These are phyloP conservation scores for Trachythela sp. DNA, from an alignment of 64 coral and sea anemone species.

Conservation along the genomic window DNA sequence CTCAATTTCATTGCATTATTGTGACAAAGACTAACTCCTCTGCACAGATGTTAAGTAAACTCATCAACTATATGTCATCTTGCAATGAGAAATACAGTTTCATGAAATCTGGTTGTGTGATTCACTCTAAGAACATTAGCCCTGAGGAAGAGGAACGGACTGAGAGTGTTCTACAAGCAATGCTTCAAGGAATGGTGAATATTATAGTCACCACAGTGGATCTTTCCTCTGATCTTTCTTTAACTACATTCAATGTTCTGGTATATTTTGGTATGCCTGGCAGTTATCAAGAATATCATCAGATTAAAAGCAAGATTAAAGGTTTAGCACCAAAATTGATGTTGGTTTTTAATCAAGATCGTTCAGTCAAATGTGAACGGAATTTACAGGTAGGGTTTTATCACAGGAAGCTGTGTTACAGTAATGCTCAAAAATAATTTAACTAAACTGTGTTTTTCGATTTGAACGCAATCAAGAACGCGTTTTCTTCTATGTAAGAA, in stretches of 20 bases:
- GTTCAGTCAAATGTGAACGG: background rate
- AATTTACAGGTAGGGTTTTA: background rate
- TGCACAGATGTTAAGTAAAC: background rate
- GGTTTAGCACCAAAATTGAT: background rate
- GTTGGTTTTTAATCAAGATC: background rate
- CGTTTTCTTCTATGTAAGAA: too few species aligned
- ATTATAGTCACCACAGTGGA: background rate
- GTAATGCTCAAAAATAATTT: too few species aligned
- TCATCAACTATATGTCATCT: background rate
- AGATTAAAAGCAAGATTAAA: background rate
- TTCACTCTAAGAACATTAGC: background rate
- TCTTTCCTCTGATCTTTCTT: background rate
- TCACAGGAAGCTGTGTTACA: too few species aligned
- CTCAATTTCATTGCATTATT: constrained; percentile 5
- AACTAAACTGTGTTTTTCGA: too few species aligned
- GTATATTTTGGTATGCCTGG: background rate
- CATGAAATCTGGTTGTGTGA: background rate
- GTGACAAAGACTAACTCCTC: background rate
- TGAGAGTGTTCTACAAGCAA: background rate
- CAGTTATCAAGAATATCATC: background rate
- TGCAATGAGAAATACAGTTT: background rate
- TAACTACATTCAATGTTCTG: background rate
- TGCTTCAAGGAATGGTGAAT: background rate
- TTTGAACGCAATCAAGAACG: too few species aligned
- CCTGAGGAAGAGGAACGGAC: background rate